Evolutionary conservation across 2,888 invertebrate species (phyloP), one percentile per base, ranked within the genome.

Genomic region (Morpho helenor): DNA sequence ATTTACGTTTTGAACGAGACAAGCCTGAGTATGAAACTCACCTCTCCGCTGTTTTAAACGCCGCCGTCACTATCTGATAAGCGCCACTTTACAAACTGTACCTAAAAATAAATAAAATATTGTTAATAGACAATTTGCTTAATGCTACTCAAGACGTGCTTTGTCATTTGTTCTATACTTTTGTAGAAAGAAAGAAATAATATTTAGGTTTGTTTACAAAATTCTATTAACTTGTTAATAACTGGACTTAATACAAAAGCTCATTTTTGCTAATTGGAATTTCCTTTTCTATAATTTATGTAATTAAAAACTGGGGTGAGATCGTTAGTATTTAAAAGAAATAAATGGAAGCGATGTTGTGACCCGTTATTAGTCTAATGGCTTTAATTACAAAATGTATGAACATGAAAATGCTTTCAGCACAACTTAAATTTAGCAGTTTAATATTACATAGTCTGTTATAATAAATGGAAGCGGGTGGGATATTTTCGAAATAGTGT

Each of bases 331-430:
- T 31, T 31, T 10, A 56, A 56, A 56, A 56, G 43, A 55, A 56
- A 57, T 52, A 57, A 60, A 60, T 58, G 61, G 54, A 64, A 61
- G 50, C 46, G 54, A 46, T 57, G 58, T 53, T 56, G 56, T 53
- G 52, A 60, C 63, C 58, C 61, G 58, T 66, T 58, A 62, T 65
- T 65, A 68, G 55, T 51, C 47, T 61, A 62, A 58, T 61, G 61
- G 62, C 59, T 52, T 61, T 67, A 63, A 64, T 64, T 50, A 64
- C 56, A 65, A 63, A 56, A 65, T 65, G 56, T 54, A 66, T 65
- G 64, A 62, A 72, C 74, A 73, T 62, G 72, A 60, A 70, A 72
- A 71, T 53, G 70, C 71, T 69, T 73, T 72, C 64, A 68, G 60
- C 41, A 44, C 40, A 44, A 49, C 54, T 55, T 60, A 60, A 60